Conservation (phyloP, 2,888 invertebrate species). For the Exocentrus adspersus region DNA sequence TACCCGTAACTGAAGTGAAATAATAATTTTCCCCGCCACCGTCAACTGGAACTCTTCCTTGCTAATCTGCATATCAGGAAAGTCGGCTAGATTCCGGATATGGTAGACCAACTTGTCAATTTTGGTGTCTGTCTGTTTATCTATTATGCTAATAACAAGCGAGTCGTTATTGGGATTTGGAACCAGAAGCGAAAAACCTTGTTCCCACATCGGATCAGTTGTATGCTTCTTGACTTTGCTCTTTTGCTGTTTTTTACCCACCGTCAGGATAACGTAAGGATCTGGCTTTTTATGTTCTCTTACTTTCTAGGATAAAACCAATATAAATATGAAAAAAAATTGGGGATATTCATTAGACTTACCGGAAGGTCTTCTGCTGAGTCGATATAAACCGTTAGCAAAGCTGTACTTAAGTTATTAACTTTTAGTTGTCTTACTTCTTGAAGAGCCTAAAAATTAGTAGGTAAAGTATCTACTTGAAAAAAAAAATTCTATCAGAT, state of each 20-base stretch:
- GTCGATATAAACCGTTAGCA: conserved; percentile 88
- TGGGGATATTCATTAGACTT: too few relatives aligned
- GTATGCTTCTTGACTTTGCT: conserved; percentile 79
- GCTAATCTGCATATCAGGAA: conserved; percentile 75
- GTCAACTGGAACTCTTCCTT: conserved; percentile 80
- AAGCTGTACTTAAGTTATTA: conserved; percentile 76
- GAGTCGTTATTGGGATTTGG: conserved; percentile 88
- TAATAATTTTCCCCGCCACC: conserved; percentile 77
- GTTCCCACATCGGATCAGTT: conserved; percentile 90
- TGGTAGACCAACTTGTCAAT: conserved; percentile 77
- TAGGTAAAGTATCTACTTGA: too few relatives aligned
- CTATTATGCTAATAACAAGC: conserved; percentile 81
- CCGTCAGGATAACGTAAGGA: conserved; percentile 79
- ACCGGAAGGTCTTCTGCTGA: conserved; percentile 89
- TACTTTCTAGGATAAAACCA: conserved; percentile 65
- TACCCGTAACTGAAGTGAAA: conserved; percentile 80
- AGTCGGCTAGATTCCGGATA: conserved; percentile 73
- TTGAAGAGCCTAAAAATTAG: conserved; percentile 71
- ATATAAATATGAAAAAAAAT: too few relatives aligned
- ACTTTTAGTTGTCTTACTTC: conserved; percentile 78
- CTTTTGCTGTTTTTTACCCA: conserved; percentile 78
- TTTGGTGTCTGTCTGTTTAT: conserved; percentile 78
- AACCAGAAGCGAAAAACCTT: conserved; percentile 90
- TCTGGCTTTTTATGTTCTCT: conserved; percentile 77
- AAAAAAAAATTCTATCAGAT: conserved; percentile 50